phyloP scores from a whole-genome alignment of 1,140 invertebrate species.

The Streblospio benedicti region DNA sequence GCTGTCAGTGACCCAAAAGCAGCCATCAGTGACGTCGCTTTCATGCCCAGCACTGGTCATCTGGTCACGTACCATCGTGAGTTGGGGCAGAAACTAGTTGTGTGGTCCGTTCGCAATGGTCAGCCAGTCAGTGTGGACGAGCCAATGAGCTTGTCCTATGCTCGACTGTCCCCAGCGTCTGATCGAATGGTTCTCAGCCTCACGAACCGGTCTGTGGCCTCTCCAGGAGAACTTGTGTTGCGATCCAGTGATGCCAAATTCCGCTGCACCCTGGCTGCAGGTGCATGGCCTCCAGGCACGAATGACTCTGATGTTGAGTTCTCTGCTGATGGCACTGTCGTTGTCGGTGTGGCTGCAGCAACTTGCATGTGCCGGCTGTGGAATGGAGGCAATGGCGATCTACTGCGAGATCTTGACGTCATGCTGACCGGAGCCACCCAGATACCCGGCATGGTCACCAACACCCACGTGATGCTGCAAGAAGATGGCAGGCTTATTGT shows the following conservation, averaged over 20 bases:
- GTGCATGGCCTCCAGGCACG: not conserved
- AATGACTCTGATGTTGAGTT: slow-evolving; percentile 4
- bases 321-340: slow-evolving; percentile 9
- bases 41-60: slow-evolving; percentile 8
- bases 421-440: not conserved
- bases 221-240: slow-evolving; percentile 6
- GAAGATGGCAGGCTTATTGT: not conserved
- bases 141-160: slow-evolving; percentile 1
- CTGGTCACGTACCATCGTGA: slow-evolving; percentile 5
- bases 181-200: slow-evolving; percentile 9
- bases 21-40: slow-evolving; percentile 5
- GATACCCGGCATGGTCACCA: slow-evolving; percentile 9
- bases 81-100: slow-evolving; percentile 7
- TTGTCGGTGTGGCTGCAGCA: slow-evolving; percentile 1
- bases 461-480: slow-evolving; percentile 8
- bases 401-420: slow-evolving; percentile 1
- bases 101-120: slow-evolving; percentile 11
- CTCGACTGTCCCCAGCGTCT: slow-evolving; percentile 5
- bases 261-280: slow-evolving; percentile 1
- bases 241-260: slow-evolving; percentile 5
- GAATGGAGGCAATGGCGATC: slow-evolving; percentile 13
- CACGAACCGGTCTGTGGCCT: too few species aligned
- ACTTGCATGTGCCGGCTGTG: slow-evolving; percentile 1
- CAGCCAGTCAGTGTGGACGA: not conserved
- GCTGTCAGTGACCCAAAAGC: not conserved